Evolutionary conservation across 2,888 invertebrate species (phyloP).

Genomic region (Eupsilia transversa): DNA sequence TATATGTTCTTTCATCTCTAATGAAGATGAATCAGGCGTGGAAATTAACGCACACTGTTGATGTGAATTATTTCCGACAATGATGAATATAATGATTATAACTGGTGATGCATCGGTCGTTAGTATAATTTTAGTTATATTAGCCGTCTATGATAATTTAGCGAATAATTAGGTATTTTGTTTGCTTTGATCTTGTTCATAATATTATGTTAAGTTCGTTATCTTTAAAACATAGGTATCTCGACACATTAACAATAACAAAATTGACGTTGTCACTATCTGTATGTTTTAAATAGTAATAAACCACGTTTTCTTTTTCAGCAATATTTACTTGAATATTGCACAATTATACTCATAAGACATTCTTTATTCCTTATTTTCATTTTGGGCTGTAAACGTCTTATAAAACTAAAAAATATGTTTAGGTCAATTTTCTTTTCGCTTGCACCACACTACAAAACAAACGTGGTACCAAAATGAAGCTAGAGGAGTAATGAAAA

Average conservation of each 20-base stretch:
- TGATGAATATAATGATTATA: conserved; percentile 7
- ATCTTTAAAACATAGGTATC: not conserved
- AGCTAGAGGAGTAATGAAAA: conserved; percentile 79
- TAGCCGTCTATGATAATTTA: not conserved
- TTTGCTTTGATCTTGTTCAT: conserved; percentile 12
- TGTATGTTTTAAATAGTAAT: not conserved
- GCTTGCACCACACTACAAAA: conserved; percentile 72
- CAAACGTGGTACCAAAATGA: conserved; percentile 79
- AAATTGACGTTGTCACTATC: not conserved
- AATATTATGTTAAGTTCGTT: not conserved
- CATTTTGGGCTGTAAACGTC: not conserved
- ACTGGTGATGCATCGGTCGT: conserved; percentile 1
- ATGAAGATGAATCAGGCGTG: conserved; percentile 38
- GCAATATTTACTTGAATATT: not conserved
- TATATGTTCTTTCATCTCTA: conserved; percentile 40
- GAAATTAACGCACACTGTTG: conserved; percentile 26
- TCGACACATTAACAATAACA: not conserved
- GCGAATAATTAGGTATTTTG: not conserved
- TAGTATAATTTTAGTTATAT: conserved; percentile 11
- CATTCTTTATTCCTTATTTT: not conserved
- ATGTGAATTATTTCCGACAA: conserved; percentile 34
- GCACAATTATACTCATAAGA: not conserved
- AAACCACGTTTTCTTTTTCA: not conserved
- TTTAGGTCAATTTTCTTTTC: conserved; percentile 25
- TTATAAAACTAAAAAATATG: not conserved